These are phyloP conservation scores for Cotesia congregata DNA, from an alignment of 2,888 invertebrate genomes.

Conservation along the genomic window DNA sequence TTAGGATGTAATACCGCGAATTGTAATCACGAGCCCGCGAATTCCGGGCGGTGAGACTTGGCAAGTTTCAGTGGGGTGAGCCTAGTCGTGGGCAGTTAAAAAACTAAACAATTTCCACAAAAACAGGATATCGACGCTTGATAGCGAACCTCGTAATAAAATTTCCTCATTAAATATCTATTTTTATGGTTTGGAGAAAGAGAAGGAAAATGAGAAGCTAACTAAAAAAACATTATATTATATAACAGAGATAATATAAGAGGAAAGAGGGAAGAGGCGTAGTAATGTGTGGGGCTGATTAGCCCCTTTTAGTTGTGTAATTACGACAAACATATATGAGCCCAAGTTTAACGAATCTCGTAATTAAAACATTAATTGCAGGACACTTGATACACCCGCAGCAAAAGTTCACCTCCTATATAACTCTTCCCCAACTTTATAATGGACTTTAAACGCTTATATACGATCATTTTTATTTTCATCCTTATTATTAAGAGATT, in stretches of 20 bases:
- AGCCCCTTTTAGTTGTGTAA: background rate
- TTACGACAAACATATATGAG: background rate
- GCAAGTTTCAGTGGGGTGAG: background rate
- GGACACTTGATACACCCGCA: background rate
- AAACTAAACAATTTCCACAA: background rate
- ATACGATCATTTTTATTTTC: background rate
- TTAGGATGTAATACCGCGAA: background rate
- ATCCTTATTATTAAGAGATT: too few relatives aligned
- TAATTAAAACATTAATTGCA: background rate
- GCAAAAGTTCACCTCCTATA: background rate
- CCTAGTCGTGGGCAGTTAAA: background rate
- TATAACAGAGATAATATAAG: too few relatives aligned
- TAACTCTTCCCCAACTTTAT: background rate
- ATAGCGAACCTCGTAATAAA: background rate
- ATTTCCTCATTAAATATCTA: background rate
- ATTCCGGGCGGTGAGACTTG: background rate
- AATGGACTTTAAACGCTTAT: slow-evolving; percentile 44
- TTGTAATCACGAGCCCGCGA: background rate
- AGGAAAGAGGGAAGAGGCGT: too few relatives aligned
- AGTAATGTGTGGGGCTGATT: background rate
- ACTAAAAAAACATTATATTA: background rate
- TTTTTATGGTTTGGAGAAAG: background rate
- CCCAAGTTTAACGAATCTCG: background rate
- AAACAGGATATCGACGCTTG: background rate
- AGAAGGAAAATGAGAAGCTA: background rate